phyloP scores from a whole-genome alignment of 2,888 invertebrate genomes.

The Phalangium opilio region DNA sequence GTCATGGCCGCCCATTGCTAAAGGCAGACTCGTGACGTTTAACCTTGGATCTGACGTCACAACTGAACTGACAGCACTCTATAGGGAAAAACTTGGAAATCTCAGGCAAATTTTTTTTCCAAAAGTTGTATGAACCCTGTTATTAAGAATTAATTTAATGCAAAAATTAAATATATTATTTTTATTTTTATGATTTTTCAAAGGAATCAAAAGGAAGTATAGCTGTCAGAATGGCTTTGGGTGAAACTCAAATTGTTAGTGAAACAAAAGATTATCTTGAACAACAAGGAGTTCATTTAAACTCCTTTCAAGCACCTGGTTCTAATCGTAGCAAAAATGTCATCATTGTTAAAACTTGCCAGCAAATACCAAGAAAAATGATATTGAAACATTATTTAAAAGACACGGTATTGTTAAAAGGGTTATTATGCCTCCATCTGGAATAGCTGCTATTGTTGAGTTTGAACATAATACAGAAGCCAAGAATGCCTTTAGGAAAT shows the following conservation, averaged over 20 bases:
- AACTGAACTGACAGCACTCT: too few species aligned
- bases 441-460: conserved; percentile 69
- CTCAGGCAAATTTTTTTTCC: too few species aligned
- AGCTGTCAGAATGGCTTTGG: conserved; percentile 84
- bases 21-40: too few species aligned
- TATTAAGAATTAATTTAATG: too few species aligned
- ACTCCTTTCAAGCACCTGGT: conserved; percentile 47
- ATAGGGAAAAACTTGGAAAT: too few species aligned
- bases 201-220: conserved; percentile 46
- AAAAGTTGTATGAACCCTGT: too few species aligned
- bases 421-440: conserved; percentile 76
- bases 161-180: conserved; percentile 4
- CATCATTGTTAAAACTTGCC: conserved; percentile 85
- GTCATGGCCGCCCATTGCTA: too few species aligned
- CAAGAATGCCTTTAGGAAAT: conserved; percentile 65
- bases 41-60: too few species aligned
- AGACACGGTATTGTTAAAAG: conserved; percentile 66
- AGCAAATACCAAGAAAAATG: conserved; percentile 52
- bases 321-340: conserved; percentile 67
- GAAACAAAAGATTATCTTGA: conserved; percentile 76
- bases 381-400: conserved; percentile 58
- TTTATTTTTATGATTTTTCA: too few species aligned
- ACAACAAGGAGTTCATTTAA: conserved; percentile 68
- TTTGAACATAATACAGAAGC: conserved; percentile 80
- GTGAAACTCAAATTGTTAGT: conserved; percentile 85